phyloP scores from a whole-genome alignment of 2,113 vertebrate genomes.

The Macroglossus sobrinus region DNA sequence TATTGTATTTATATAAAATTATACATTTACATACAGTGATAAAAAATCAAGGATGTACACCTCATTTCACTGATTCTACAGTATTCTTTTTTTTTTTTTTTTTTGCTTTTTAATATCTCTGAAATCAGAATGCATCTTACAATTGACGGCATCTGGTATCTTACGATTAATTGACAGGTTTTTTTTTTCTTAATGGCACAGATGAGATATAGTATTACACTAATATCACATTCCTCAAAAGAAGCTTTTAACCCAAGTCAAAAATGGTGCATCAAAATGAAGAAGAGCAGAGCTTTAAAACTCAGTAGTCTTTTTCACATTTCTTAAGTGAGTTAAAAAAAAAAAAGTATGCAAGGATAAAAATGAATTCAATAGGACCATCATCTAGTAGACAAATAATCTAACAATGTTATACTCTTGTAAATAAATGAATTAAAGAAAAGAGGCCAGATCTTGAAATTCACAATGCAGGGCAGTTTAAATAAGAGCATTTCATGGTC shows the following conservation, averaged over 20 bases:
- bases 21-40: background rate
- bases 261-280: background rate
- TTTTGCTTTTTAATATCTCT: background rate
- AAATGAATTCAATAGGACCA: constrained; percentile 18
- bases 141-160: background rate
- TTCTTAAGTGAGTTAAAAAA: background rate
- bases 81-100: background rate
- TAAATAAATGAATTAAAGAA: background rate
- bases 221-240: background rate
- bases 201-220: background rate
- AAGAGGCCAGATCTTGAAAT: background rate
- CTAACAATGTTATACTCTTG: background rate
- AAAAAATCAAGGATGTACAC: background rate
- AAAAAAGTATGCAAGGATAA: background rate
- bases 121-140: background rate
- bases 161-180: background rate
- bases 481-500: background rate
- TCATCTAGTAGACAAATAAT: background rate
- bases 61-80: background rate
- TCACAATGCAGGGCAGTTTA: background rate
- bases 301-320: background rate
- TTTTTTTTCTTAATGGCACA: background rate
- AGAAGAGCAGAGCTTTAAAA: background rate
- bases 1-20: background rate
- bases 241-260: background rate